Conservation (phyloP, 2,797 vertebrate species). For the Danio tinwini region DNA sequence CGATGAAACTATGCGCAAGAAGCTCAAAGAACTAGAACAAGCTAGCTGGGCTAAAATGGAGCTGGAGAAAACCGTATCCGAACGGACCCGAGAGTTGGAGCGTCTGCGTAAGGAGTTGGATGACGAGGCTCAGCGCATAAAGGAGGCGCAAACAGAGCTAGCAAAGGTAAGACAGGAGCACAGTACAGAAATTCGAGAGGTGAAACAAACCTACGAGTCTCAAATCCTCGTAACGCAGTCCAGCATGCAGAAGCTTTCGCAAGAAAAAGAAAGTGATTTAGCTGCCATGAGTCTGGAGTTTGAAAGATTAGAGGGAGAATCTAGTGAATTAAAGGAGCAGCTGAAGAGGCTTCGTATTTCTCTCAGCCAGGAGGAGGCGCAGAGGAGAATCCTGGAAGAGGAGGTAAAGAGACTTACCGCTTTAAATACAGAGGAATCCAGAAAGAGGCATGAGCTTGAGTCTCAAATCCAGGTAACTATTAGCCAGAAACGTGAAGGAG, state of each 20-base stretch:
- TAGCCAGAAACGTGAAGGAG: conserved; percentile 82
- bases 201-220: conserved; percentile 94
- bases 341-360: conserved; percentile 36
- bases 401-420: conserved; percentile 83
- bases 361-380: conserved; percentile 82
- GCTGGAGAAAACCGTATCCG: conserved; percentile 87
- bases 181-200: conserved; percentile 89
- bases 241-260: conserved; percentile 86
- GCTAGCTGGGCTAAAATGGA: conserved; percentile 91
- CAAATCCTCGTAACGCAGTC: conserved; percentile 89
- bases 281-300: conserved; percentile 81
- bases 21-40: conserved; percentile 88
- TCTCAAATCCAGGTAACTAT: conserved; percentile 80
- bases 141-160: conserved; percentile 89
- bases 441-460: conserved; percentile 87
- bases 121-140: conserved; percentile 82
- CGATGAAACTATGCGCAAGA: conserved; percentile 85
- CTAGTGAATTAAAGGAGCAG: conserved; percentile 86
- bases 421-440: conserved; percentile 83
- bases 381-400: conserved; percentile 74
- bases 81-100: conserved; percentile 89
- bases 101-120: conserved; percentile 87
- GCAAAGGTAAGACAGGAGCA: conserved; percentile 97
- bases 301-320: conserved; percentile 83
- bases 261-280: conserved; percentile 85